Evolutionary conservation across 2,888 invertebrate genomes (phyloP), one percentile per base, ranked within the genome.

Genomic region (Theodoxus fluviatilis): DNA sequence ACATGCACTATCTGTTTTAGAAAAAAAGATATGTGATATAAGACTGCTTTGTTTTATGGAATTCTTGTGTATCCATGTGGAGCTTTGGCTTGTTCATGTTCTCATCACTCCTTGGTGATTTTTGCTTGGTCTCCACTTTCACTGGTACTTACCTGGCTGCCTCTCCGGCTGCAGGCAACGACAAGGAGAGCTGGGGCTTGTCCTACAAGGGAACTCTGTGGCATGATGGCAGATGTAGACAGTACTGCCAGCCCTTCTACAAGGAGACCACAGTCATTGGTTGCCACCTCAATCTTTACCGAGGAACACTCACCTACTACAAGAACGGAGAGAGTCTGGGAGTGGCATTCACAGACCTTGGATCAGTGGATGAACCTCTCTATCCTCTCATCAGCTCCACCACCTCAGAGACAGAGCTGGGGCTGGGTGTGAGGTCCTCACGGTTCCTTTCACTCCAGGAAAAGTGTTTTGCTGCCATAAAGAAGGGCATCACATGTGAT

Each of bases 121-220:
- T 64, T 64, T 12, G 18, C 15, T 2, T 33, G 18, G 1, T 57
- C 31, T 3, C 3, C 35, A 2, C n/a, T n/a, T n/a, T n/a, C n/a
- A n/a, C n/a, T n/a, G n/a, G n/a, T n/a, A n/a, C n/a, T n/a, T 18
- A 63, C 9, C 59, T 25, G 61, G 9, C 31, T 67, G 71, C 28
- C n/a, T n/a, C n/a, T n/a, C n/a, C n/a, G n/a, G n/a, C n/a, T n/a
- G n/a, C 75, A 82, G 83, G 83, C 71, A 67, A 73, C 64, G 83
- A 84, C 65, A 66, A 72, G 3, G 74, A 83, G 12, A 82, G 82
- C 67, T 84, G 84, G 84, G 84, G 83, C 1, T 71, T 84, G 33
- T 80, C 79, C n/a, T 82, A 83, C 77, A 83, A 82, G 71, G 84
- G 84, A 6, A 75, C 71, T 7, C 70, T 79, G 22, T 83, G 80